Evolutionary conservation across 2,113 vertebrate species (phyloP), one percentile per base, ranked within the genome.

Genomic region (Bungarus multicinctus): DNA sequence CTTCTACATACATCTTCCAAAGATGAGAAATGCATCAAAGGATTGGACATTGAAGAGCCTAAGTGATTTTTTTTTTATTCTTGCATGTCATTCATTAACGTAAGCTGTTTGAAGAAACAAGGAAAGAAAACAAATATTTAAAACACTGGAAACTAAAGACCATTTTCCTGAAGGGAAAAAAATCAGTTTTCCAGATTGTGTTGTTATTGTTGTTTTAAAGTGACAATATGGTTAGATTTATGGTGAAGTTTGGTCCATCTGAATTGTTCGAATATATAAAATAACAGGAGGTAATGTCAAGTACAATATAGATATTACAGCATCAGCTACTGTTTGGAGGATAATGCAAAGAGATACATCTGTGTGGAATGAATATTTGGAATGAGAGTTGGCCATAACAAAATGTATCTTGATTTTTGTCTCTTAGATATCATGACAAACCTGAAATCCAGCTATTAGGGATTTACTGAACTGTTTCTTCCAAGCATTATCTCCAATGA

Each of bases 181-280:
- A 97, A 95, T 50, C 6, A 93, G 93, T 52, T 95, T 92, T 94
- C 97, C 96, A 97, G 94, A 94, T 53, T 94, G 94, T 81, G 18
- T 3, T 81, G 0, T 39, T 74, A 6, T 34, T 81, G 18, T 3
- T 39, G 2, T 81, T 81, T 81, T 81, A 81, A 81, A 39, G 34
- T 39, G 6, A 39, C 34, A 81, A 81, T 74, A 39, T 81, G 34
- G 34, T 39, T 81, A 39, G 34, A 81, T 39, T 81, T 74, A 74
- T 34, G 69, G 5, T 74, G n/a, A 34, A 86, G 89, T 92, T 47
- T 55, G 94, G 90, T 57, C 5, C 93, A 94, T 50, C 94, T 91
- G 92, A 94, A 74, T n/a, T 55, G 6, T 93, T 93, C 94, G 91
- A 91, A 92, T 92, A 74, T 88, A 91, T 90, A 85, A 89, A 95